Evolutionary conservation across 1,140 invertebrate species (phyloP).

Genomic region (Nebria ingens): DNA sequence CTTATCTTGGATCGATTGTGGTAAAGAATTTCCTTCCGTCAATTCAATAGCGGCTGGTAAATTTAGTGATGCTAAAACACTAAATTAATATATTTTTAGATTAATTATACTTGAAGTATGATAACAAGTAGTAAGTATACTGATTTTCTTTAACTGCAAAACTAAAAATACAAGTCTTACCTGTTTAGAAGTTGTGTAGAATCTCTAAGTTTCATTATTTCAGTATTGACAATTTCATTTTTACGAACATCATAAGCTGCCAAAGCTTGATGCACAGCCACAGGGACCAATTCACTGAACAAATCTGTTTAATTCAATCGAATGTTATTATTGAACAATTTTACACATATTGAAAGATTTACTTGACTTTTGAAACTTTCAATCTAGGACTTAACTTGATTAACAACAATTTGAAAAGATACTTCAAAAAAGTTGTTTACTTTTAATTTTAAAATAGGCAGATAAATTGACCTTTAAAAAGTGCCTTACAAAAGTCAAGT

Average conservation of each 20-base stretch:
- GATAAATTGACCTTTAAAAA: no score
- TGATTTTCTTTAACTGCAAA: background rate
- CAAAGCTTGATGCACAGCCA: constrained; percentile 81
- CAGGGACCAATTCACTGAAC: constrained; percentile 78
- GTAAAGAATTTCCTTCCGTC: constrained; percentile 61
- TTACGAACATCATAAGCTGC: constrained; percentile 72
- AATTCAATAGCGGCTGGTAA: constrained; percentile 95
- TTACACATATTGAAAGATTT: no score
- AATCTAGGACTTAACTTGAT: no score
- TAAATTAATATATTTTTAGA: constrained; percentile 39
- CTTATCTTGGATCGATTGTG: constrained; percentile 84
- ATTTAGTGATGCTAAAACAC: constrained; percentile 86
- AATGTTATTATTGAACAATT: background rate
- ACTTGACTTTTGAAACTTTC: no score
- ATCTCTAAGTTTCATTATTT: constrained; percentile 76
- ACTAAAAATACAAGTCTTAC: constrained; percentile 34
- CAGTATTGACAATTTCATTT: constrained; percentile 65
- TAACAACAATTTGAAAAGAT: no score
- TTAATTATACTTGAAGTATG: no score
- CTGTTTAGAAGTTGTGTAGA: constrained; percentile 84
- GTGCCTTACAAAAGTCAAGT: no score
- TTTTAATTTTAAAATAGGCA: no score
- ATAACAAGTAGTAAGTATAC: no score
- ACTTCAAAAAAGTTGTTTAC: no score
- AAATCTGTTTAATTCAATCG: constrained; percentile 50